phyloP scores from a whole-genome alignment of 2,797 vertebrate species.

The Onychomys torridus region DNA sequence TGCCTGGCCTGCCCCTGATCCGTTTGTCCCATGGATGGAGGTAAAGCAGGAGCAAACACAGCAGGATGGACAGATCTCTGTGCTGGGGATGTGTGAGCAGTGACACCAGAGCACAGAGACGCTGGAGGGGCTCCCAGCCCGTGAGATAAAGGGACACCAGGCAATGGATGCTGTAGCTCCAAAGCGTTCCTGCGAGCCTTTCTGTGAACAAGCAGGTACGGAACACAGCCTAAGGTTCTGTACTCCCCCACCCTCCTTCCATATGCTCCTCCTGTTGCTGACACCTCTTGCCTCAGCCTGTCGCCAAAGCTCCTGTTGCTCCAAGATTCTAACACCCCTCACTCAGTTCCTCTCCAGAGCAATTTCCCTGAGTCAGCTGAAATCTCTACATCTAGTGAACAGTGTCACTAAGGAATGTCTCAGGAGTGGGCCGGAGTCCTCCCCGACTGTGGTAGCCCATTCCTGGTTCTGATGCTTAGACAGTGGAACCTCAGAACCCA shows the following conservation, averaged over 20 bases:
- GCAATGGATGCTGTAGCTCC: rapidly evolving
- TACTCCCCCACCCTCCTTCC: neutral
- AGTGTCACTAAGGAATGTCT: neutral
- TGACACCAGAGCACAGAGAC: too few relatives aligned
- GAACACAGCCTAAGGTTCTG: neutral
- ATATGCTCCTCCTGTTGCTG: neutral
- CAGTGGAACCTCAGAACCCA: neutral
- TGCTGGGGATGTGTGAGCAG: neutral
- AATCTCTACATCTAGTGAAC: neutral
- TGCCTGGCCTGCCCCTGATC: neutral
- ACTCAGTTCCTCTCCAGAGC: neutral
- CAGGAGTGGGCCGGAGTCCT: neutral
- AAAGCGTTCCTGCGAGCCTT: neutral
- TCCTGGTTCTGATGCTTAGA: neutral
- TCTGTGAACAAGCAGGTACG: neutral
- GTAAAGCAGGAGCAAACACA: neutral
- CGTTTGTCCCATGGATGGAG: neutral
- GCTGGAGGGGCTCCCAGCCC: neutral
- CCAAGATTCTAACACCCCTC: neutral
- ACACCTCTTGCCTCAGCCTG: neutral
- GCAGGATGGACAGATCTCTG: neutral
- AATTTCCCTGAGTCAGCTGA: neutral
- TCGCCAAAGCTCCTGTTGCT: neutral
- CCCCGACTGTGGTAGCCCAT: neutral
- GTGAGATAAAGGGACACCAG: neutral